phyloP scores from a whole-genome alignment of 2,113 vertebrate species.

The Oncorhynchus kisutch region DNA sequence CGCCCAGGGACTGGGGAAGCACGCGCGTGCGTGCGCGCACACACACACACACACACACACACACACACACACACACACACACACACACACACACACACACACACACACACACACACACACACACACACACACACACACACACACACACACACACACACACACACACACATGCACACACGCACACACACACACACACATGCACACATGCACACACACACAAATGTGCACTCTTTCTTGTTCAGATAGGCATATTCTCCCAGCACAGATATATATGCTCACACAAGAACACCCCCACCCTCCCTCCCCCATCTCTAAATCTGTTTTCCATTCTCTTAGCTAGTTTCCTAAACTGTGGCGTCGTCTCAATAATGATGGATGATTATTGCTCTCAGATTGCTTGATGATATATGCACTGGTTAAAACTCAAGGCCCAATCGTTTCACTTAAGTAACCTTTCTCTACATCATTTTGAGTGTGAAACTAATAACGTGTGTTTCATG shows the following conservation, averaged over 20 bases:
- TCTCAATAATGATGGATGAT: conserved; percentile 75
- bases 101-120: too few species aligned
- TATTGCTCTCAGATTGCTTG: conserved; percentile 67
- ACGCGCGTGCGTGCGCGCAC: fast-evolving
- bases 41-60: too few species aligned
- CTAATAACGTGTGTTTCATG: conserved; percentile 60
- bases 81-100: too few species aligned
- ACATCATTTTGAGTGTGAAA: conserved; percentile 64
- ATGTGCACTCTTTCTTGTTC: conserved; percentile 38
- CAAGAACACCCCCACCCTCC: conserved; percentile 15
- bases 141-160: conserved; percentile 24
- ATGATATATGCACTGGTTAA: conserved; percentile 72
- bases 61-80: too few species aligned
- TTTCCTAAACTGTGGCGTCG: conserved; percentile 55
- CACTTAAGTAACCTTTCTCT: conserved; percentile 62
- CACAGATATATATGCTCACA: not conserved
- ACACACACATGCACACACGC: not conserved
- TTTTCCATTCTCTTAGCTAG: conserved; percentile 58
- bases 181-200: not conserved
- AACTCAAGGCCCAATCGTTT: conserved; percentile 62
- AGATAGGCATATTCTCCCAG: conserved; percentile 4
- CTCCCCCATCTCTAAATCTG: conserved; percentile 46
- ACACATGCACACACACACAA: not conserved
- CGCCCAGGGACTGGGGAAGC: conserved; percentile 45
- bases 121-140: too few species aligned